phyloP scores from a whole-genome alignment of 2,888 invertebrate species.

The Masnerella sp. region DNA sequence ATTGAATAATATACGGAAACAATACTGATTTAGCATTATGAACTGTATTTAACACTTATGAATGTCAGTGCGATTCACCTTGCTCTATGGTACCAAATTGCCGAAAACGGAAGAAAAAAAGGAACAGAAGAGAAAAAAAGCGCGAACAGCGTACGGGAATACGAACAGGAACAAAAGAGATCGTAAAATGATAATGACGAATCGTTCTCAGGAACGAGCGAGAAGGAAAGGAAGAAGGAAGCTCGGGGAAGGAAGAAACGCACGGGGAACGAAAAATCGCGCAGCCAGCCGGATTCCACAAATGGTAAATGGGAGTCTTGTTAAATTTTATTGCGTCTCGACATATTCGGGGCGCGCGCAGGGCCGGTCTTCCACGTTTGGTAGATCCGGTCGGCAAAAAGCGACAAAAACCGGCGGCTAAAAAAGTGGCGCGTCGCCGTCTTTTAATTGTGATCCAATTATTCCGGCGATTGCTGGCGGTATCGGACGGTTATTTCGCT shows the following conservation, averaged over 20 bases:
- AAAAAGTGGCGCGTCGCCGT: conserved; percentile 56
- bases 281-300: conserved; percentile 66
- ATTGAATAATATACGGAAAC: too few relatives aligned
- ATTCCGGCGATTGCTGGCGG: conserved; percentile 61
- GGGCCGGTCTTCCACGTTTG: conserved; percentile 60
- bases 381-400: conserved; percentile 55
- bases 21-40: too few relatives aligned
- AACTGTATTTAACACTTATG: too few relatives aligned
- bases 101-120: conserved; percentile 9
- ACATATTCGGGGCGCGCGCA: conserved; percentile 66
- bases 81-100: neutral
- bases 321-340: conserved; percentile 72
- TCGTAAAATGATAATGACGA: conserved; percentile 47
- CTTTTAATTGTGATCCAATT: conserved; percentile 70
- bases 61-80: too few relatives aligned
- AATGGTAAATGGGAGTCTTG: conserved; percentile 73
- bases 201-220: conserved; percentile 26
- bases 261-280: too few relatives aligned
- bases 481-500: conserved; percentile 29
- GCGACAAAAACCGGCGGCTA: conserved; percentile 48
- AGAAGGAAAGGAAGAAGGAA: conserved; percentile 49
- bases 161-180: conserved; percentile 38
- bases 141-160: conserved; percentile 12
- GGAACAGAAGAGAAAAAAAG: neutral
- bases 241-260: conserved; percentile 43